Evolutionary conservation across 2,888 invertebrate genomes (phyloP).

Genomic region (Coenonympha arcania): DNA sequence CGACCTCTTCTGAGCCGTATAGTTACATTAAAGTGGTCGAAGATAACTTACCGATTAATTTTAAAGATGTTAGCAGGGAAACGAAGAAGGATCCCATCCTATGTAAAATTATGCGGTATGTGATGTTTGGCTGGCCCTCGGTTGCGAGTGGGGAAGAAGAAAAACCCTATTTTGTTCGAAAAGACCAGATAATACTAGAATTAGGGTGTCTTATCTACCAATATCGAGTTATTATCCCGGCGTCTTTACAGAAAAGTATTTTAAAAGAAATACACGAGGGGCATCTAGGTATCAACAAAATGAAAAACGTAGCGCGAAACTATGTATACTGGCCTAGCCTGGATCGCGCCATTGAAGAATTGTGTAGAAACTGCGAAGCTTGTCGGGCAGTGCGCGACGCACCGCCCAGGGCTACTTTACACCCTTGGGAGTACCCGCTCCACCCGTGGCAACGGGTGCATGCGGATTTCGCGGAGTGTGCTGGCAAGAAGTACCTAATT

Average conservation of each 20-base stretch:
- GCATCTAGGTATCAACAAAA: not conserved
- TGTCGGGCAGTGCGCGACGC: no score
- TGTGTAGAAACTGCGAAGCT: no score
- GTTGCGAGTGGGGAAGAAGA: not conserved
- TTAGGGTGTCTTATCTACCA: slow-evolving; percentile 12
- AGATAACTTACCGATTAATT: slow-evolving; percentile 18
- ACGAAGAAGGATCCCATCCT: slow-evolving; percentile 20
- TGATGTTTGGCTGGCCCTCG: slow-evolving; percentile 29
- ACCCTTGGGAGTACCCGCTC: no score
- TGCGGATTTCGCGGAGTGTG: no score
- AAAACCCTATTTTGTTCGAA: not conserved
- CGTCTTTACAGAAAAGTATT: not conserved
- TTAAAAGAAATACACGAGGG: not conserved
- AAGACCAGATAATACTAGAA: not conserved
- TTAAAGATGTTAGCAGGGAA: slow-evolving; percentile 19
- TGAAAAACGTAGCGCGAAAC: no score
- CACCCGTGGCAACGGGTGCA: no score
- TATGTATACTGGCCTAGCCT: no score
- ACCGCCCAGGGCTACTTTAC: no score
- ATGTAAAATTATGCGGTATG: slow-evolving; percentile 24
- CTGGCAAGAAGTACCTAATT: no score
- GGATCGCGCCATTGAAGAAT: no score
- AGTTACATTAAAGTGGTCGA: slow-evolving; percentile 17
- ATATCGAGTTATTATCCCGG: slow-evolving; percentile 19
- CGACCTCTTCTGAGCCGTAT: not conserved